These are phyloP conservation scores for Monomorium pharaonis DNA, from an alignment of 1,140 invertebrate genomes.

Conservation along the genomic window DNA sequence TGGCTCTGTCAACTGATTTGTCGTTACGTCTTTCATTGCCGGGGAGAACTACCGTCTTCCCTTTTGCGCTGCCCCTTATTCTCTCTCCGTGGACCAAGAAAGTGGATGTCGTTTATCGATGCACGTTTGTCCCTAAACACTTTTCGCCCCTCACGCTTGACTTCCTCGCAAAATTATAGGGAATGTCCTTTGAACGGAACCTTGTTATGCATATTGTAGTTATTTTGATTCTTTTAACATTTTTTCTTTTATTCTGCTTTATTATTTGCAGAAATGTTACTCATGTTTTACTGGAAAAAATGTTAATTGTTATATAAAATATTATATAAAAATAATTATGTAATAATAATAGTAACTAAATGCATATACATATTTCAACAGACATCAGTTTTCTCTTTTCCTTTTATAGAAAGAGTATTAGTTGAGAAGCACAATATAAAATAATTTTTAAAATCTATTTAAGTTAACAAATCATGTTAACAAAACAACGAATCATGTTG, in stretches of 20 bases:
- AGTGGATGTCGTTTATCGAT: slow-evolving; percentile 15
- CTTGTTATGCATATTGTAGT: not conserved
- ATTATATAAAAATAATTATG: not conserved
- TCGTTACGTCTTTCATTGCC: slow-evolving; percentile 13
- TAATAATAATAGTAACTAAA: not conserved
- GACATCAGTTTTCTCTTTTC: not conserved
- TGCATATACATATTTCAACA: not conserved
- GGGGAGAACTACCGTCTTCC: no score
- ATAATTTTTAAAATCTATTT: no score
- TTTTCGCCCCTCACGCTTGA: not conserved
- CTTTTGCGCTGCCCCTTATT: not conserved
- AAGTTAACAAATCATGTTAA: no score
- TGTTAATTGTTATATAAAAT: not conserved
- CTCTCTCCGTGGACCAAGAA: not conserved
- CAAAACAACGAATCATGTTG: not conserved
- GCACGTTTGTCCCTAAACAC: not conserved
- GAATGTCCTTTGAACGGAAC: not conserved
- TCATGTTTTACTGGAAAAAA: not conserved
- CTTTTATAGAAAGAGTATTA: not conserved
- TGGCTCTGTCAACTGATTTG: slow-evolving; percentile 58
- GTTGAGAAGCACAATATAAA: not conserved
- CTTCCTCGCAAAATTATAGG: not conserved
- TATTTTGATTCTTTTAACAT: not conserved
- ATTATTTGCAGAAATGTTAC: not conserved
- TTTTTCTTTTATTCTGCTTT: not conserved